A percentile compares a stretch with the other conserved stretches of the same genome.
phyloP scores from a whole-genome alignment of 1,140 invertebrate species.

The Calycopis cecrops region DNA sequence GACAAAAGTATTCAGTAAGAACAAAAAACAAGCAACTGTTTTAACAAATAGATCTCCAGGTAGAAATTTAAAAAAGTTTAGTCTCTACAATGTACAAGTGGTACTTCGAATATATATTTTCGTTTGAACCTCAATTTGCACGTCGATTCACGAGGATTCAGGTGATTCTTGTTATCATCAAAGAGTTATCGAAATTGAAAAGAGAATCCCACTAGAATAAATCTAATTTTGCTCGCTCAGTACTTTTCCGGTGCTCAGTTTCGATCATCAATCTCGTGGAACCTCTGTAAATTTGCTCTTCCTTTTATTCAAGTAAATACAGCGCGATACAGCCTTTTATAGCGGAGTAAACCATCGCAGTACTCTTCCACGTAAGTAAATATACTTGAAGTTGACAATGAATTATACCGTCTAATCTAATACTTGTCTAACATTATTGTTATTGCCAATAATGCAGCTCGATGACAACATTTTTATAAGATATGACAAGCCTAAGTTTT shows the following conservation, averaged over 20 bases:
- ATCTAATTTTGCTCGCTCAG: slow-evolving; percentile 1
- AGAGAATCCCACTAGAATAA: background rate
- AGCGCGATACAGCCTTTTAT: background rate
- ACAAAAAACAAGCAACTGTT: too few species aligned
- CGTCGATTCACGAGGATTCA: background rate
- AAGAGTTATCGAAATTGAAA: slow-evolving; percentile 10
- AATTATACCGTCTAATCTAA: background rate
- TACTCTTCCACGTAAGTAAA: background rate
- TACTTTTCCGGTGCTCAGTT: slow-evolving; percentile 5
- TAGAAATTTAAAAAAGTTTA: background rate
- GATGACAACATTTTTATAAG: too few species aligned
- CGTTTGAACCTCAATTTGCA: background rate
- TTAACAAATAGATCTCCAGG: background rate
- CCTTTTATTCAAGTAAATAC: slow-evolving; percentile 6
- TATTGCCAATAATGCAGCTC: too few species aligned
- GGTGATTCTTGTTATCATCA: background rate
- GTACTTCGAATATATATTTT: background rate
- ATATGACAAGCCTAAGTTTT: too few species aligned
- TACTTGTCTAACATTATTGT: too few species aligned
- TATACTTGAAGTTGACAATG: background rate
- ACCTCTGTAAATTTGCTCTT: slow-evolving; percentile 8
- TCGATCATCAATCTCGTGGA: background rate
- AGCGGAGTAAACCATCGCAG: background rate
- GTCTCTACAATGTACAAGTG: background rate
- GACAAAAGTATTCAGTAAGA: too few species aligned